Percentiles rank a stretch among this genome's conserved stretches.
Conservation (phyloP, 1,140 invertebrate genomes). For the Rhagoletis pomonella region DNA sequence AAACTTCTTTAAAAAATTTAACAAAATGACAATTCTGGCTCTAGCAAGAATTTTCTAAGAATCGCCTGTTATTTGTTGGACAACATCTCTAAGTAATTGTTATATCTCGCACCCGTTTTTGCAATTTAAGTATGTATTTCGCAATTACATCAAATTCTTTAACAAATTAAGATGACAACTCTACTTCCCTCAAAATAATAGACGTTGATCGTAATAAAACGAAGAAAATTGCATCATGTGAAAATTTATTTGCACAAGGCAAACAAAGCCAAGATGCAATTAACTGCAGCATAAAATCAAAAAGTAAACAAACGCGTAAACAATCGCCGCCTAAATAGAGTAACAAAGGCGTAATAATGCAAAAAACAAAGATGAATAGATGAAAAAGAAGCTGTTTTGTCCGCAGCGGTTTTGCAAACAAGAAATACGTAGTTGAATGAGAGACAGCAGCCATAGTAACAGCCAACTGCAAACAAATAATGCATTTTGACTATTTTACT, state of each 20-base stretch:
- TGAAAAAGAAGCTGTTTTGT: constrained; percentile 20
- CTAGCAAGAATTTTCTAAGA: too few relatives aligned
- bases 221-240: not conserved
- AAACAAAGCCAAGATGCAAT: constrained; percentile 47
- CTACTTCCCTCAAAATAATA: not conserved
- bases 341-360: not conserved
- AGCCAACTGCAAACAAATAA: not conserved
- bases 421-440: not conserved
- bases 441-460: not conserved
- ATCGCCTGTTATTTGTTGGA: too few relatives aligned
- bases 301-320: constrained; percentile 41
- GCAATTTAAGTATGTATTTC: not conserved
- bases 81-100: too few relatives aligned
- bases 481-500: constrained; percentile 22
- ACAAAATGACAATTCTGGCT: too few relatives aligned
- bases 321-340: not conserved
- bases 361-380: not conserved
- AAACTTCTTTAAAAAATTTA: too few relatives aligned
- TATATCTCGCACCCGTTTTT: too few relatives aligned
- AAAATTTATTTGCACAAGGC: not conserved
- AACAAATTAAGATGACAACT: constrained; percentile 17
- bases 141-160: not conserved
- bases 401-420: constrained; percentile 35
- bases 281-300: constrained; percentile 55
- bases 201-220: not conserved